Conservation (phyloP, 2,888 invertebrate genomes). For the Drosophila mayaguana region DNA sequence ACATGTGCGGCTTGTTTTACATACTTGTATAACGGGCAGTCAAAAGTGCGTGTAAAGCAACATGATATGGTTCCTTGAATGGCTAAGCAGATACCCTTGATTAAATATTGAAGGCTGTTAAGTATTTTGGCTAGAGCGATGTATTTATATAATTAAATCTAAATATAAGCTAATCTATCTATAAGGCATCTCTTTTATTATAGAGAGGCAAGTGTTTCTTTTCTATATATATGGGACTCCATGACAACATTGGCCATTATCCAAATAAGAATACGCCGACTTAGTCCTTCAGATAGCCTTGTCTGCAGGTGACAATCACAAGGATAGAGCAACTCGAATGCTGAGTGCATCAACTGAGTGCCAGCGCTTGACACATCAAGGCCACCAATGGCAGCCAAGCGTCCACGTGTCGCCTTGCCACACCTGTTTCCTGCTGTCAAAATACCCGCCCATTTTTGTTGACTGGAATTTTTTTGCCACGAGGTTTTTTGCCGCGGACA, state of each 20-base stretch:
- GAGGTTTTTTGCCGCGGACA: slow-evolving; percentile 50
- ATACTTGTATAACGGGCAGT: slow-evolving; percentile 19
- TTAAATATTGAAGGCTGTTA: too few relatives aligned
- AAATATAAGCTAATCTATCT: too few relatives aligned
- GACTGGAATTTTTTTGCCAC: slow-evolving; percentile 8
- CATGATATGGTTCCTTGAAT: neutral
- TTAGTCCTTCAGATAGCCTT: neutral
- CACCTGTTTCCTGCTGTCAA: slow-evolving; percentile 56
- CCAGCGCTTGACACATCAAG: slow-evolving; percentile 59
- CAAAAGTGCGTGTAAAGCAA: slow-evolving; percentile 14
- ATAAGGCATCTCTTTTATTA: too few relatives aligned
- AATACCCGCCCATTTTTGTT: too few relatives aligned
- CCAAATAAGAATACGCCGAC: neutral
- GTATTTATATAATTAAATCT: neutral
- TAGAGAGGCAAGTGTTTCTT: neutral
- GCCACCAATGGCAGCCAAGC: slow-evolving; percentile 68
- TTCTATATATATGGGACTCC: too few relatives aligned
- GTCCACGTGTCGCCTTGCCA: slow-evolving; percentile 61
- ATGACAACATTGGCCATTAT: neutral
- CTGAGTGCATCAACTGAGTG: slow-evolving; percentile 31
- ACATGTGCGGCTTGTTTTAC: slow-evolving; percentile 35
- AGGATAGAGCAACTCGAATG: slow-evolving; percentile 24
- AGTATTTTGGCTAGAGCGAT: neutral
- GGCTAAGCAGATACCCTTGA: slow-evolving; percentile 3
- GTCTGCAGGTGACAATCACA: neutral